A percentile compares a stretch with the other conserved stretches of the same genome.
These are phyloP conservation scores for Blastobasis adustella DNA, from an alignment of 2,888 invertebrate species.

Conservation along the genomic window DNA sequence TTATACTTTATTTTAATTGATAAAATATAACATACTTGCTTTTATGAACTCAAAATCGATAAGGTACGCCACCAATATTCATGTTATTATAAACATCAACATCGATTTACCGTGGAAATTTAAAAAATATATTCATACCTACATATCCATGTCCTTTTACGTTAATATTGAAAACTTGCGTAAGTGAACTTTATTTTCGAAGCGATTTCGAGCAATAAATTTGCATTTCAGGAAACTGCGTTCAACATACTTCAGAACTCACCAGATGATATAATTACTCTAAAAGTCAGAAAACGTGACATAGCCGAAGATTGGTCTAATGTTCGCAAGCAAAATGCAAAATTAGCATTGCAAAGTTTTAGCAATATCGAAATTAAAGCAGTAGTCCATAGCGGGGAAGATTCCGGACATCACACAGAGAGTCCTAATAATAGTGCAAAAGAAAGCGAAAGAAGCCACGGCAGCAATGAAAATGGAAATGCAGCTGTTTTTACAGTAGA, in stretches of 20 bases:
- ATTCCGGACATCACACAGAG: conserved; percentile 63
- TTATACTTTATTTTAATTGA: no score
- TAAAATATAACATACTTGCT: no score
- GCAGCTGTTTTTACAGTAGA: conserved; percentile 65
- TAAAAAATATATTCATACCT: not conserved
- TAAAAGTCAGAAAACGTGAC: conserved; percentile 64
- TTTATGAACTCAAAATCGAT: no score
- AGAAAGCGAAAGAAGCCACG: conserved; percentile 59
- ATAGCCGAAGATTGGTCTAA: conserved; percentile 60
- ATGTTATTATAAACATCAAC: not conserved
- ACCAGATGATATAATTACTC: conserved; percentile 74
- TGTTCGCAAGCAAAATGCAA: conserved; percentile 55
- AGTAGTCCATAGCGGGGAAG: conserved; percentile 60
- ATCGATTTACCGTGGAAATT: not conserved
- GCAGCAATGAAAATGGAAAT: conserved; percentile 48
- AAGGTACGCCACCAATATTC: not conserved
- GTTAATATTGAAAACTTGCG: not conserved
- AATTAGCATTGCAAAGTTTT: conserved; percentile 58
- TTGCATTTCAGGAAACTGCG: conserved; percentile 61
- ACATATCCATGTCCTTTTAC: not conserved
- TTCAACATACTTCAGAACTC: conserved; percentile 78
- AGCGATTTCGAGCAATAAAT: no score
- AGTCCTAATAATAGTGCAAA: conserved; percentile 66
- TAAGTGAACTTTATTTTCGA: not conserved
- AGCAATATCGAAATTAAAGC: conserved; percentile 66